Evolutionary conservation across 2,888 invertebrate species (phyloP).

Genomic region (Morpho helenor): DNA sequence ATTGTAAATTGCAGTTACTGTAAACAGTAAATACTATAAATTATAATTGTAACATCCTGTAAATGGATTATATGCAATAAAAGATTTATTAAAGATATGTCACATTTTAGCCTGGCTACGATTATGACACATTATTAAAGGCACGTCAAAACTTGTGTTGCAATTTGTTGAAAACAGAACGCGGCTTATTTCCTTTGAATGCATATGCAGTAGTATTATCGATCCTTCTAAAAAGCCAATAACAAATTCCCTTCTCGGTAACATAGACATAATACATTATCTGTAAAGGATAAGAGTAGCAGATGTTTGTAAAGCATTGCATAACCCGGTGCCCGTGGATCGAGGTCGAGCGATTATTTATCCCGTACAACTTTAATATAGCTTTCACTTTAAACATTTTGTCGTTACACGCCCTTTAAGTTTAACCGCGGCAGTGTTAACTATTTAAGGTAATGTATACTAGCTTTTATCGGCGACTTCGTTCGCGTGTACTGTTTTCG

Average conservation of each 20-base stretch:
- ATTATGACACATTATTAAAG: too few relatives aligned
- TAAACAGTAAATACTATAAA: too few relatives aligned
- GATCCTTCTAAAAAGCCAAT: constrained; percentile 13
- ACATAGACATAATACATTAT: constrained; percentile 8
- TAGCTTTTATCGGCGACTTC: too few relatives aligned
- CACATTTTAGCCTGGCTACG: too few relatives aligned
- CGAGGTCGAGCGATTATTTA: constrained; percentile 29
- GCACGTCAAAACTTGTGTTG: too few relatives aligned
- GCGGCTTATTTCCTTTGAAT: constrained; percentile 4
- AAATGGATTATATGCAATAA: too few relatives aligned
- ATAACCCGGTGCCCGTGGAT: constrained; percentile 33
- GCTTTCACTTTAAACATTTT: constrained; percentile 5
- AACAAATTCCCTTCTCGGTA: constrained; percentile 8
- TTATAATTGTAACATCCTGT: too few relatives aligned
- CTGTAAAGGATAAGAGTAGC: constrained; percentile 15
- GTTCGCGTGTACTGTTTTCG: too few relatives aligned
- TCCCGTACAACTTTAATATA: background rate
- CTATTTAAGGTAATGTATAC: too few relatives aligned
- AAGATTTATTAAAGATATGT: too few relatives aligned
- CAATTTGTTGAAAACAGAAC: background rate
- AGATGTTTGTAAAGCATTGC: constrained; percentile 28
- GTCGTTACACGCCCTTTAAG: background rate
- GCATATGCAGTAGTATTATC: constrained; percentile 14
- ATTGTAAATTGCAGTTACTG: too few relatives aligned
- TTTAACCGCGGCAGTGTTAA: too few relatives aligned